Percentiles rank a stretch among this genome's conserved stretches.
Evolutionary conservation across 2,113 vertebrate species (phyloP).

Genomic region (Ailurus styani): DNA sequence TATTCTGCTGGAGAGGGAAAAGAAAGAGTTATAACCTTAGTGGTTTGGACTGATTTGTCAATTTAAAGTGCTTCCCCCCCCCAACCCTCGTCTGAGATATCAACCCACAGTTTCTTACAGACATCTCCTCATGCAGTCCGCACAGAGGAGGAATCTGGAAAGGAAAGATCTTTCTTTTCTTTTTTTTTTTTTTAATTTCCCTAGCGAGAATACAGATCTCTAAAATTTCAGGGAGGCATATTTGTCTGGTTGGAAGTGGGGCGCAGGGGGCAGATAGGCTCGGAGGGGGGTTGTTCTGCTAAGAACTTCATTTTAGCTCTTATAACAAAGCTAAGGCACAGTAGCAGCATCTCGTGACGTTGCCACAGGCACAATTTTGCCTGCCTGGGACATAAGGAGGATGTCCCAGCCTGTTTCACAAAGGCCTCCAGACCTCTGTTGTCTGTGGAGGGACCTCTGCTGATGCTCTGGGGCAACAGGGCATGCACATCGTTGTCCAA

Average conservation of each 20-base stretch:
- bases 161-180: background rate
- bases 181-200: background rate
- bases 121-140: background rate
- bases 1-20: constrained; percentile 75
- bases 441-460: no score
- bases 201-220: background rate
- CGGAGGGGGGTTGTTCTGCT: background rate
- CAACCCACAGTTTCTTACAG: constrained; percentile 77
- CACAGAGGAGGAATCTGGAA: background rate
- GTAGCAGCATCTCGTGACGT: background rate
- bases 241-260: background rate
- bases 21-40: constrained; percentile 80
- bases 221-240: background rate
- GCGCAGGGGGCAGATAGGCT: background rate
- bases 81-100: constrained; percentile 51
- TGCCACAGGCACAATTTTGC: background rate
- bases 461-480: rapidly evolving
- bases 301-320: background rate
- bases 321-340: background rate
- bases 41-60: constrained; percentile 83
- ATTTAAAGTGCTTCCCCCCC: constrained; percentile 66
- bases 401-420: background rate
- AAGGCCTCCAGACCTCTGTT: background rate
- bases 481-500: rapidly evolving
- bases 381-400: background rate